Percentiles rank a stretch among this genome's conserved stretches.
phyloP scores from a whole-genome alignment of 2,888 invertebrate genomes.

The Eupithecia centaureata region DNA sequence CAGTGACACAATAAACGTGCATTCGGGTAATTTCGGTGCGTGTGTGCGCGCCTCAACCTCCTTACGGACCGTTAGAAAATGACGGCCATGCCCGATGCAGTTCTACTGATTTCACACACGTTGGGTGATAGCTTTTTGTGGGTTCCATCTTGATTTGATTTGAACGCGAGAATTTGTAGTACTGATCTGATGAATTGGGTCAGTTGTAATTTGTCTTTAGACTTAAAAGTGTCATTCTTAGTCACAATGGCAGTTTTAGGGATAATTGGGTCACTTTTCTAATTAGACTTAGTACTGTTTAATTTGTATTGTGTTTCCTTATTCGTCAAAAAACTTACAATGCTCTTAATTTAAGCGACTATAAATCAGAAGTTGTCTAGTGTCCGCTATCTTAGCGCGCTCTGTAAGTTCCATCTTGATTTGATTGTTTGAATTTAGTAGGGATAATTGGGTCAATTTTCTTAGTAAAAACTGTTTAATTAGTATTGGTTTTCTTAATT shows the following conservation, averaged over 20 bases:
- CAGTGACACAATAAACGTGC: conserved; percentile 10
- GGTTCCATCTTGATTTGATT: conserved; percentile 36
- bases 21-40: conserved; percentile 18
- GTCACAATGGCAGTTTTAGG: too few relatives aligned
- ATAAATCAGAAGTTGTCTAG: too few relatives aligned
- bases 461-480: not conserved
- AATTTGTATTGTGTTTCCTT: too few relatives aligned
- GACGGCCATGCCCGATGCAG: conserved; percentile 52
- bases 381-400: too few relatives aligned
- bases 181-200: too few relatives aligned
- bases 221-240: too few relatives aligned
- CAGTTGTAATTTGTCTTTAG: too few relatives aligned
- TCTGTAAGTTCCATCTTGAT: too few relatives aligned
- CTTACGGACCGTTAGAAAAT: conserved; percentile 74
- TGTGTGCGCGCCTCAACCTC: conserved; percentile 39
- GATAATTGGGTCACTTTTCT: not conserved
- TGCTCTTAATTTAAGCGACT: too few relatives aligned
- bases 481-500: too few relatives aligned
- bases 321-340: too few relatives aligned
- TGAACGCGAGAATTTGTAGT: not conserved
- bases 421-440: too few relatives aligned
- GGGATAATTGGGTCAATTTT: not conserved
- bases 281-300: not conserved
- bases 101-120: conserved; percentile 73
- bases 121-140: conserved; percentile 57